Evolutionary conservation across 2,888 invertebrate species (phyloP).

Genomic region (Biston betularia): DNA sequence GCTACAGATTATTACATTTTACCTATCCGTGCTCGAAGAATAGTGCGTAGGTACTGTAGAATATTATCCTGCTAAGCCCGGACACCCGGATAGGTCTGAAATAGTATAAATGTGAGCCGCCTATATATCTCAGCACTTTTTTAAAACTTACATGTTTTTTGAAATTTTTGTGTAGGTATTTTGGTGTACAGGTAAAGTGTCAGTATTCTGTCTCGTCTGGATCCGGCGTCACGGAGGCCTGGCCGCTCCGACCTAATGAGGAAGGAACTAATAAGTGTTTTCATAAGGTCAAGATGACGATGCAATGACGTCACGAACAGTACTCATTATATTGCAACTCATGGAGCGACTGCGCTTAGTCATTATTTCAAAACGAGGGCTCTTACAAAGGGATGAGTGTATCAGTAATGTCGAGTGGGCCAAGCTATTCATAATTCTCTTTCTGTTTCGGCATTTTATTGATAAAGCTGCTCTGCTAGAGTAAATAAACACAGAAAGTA

Average conservation of each 20-base stretch:
- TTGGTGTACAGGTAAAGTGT: too few relatives aligned
- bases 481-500: not conserved
- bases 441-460: conserved; percentile 7
- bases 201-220: not conserved
- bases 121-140: too few relatives aligned
- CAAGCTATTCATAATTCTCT: conserved; percentile 8
- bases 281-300: conserved; percentile 15
- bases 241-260: not conserved
- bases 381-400: conserved; percentile 30
- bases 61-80: too few relatives aligned
- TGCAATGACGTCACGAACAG: conserved; percentile 3
- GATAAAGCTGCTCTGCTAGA: not conserved
- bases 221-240: not conserved
- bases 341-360: conserved; percentile 36
- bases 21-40: too few relatives aligned
- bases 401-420: conserved; percentile 12
- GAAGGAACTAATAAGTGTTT: conserved; percentile 2
- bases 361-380: conserved; percentile 30
- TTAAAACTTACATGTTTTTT: too few relatives aligned
- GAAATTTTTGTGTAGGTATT: too few relatives aligned
- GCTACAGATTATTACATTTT: too few relatives aligned
- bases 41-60: too few relatives aligned
- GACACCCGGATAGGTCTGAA: too few relatives aligned
- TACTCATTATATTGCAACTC: conserved; percentile 24
- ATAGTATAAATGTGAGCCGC: too few relatives aligned